Conservation (phyloP, 2,113 vertebrate genomes). For the Balaeniceps rex region DNA sequence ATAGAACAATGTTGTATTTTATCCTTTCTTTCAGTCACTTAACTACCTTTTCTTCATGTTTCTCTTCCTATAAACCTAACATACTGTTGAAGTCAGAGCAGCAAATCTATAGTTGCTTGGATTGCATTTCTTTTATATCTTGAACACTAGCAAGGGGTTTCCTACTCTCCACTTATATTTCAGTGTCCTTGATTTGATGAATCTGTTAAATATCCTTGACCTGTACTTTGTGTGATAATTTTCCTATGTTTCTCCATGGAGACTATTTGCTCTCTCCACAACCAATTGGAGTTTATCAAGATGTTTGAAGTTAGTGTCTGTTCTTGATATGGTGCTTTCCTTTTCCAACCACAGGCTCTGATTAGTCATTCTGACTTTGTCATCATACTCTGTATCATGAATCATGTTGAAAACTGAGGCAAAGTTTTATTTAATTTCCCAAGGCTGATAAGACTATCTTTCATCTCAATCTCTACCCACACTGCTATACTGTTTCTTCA, state of each 20-base stretch:
- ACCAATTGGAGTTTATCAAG: background rate
- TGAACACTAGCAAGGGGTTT: background rate
- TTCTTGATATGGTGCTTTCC: background rate
- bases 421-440: background rate
- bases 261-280: background rate
- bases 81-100: background rate
- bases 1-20: background rate
- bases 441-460: background rate
- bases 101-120: background rate
- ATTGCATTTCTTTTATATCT: background rate
- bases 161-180: background rate
- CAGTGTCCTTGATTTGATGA: background rate
- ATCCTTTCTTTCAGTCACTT: background rate
- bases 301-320: background rate
- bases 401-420: background rate
- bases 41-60: background rate
- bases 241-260: background rate
- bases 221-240: background rate
- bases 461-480: background rate
- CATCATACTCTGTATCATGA: background rate
- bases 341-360: background rate
- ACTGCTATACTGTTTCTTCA: background rate
- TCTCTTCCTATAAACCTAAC: background rate
- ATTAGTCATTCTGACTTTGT: background rate
- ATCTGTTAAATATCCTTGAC: background rate